Base-by-base conservation (phyloP, 1,140 invertebrate genomes). In the Ptiloglossa arizonensis region DNA sequence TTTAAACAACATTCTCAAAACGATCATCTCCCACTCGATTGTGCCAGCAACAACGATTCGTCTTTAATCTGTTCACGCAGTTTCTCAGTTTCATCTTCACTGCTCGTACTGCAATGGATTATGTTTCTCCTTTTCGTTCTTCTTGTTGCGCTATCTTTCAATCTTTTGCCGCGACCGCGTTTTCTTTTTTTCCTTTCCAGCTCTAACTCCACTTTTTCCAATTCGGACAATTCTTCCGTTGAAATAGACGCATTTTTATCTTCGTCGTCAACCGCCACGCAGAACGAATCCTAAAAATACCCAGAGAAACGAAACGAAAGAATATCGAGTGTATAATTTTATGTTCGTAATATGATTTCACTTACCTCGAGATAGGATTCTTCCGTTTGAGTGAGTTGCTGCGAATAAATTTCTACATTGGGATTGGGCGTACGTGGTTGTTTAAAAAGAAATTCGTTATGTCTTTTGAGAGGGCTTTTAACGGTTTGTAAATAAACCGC, bases 401-500 rank as follows among this genome's bases (percentile, higher is more conserved):
- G 90, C 0, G 91, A 92, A 63, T 83, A 92, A 27, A 92, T 81
- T 41, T 89, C 78, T n/a, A 68, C 17, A 32, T 82, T 41, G 1
- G 86, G 27, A 22, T 66, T 35, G 8, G 66, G 41, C 8, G 69
- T 27, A 13, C 68, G 87, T 11, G 78, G 66, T 72, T 87, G 46
- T 27, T 80, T 88, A 4, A 92, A 81, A 50, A 87, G 2, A 64
- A 90, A 92, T 8, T 64, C 80, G 0, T 83, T 80, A 1, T 66
- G 48, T 64, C 19, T 68, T 48, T 69, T 80, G 0, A 59, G 2
- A 0, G 90, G 90, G 69, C 90, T 90, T 38, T 90, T 94, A 3
- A 94, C 82, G 24, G 94, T 94, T 76, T 93, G 93, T 27, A 95
- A 86, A 87, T 95, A 96, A 76, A 94, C 91, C 5, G 92, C 94